These are phyloP conservation scores for Protomyctophum bolini DNA, from an alignment of 2,113 vertebrate genomes.

Conservation along the genomic window DNA sequence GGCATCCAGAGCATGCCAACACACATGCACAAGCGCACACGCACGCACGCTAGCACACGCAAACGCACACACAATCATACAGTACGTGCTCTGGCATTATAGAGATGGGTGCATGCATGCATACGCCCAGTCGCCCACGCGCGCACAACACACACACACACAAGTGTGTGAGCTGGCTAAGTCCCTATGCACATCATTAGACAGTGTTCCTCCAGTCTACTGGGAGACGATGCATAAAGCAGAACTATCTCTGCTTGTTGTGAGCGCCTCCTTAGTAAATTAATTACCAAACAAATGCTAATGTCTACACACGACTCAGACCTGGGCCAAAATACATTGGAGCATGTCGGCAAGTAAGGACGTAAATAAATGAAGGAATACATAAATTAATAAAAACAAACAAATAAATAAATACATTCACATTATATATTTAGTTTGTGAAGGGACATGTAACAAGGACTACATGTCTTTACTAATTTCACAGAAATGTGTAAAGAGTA, in stretches of 20 bases:
- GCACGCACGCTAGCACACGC: background rate
- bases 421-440: too few species aligned
- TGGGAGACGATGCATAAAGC: conserved; percentile 50
- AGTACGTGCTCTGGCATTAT: conserved; percentile 36
- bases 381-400: too few species aligned
- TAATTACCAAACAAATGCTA: conserved; percentile 51
- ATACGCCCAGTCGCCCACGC: background rate
- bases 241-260: conserved; percentile 44
- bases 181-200: conserved; percentile 59
- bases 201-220: conserved; percentile 44
- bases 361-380: too few species aligned
- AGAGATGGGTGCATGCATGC: conserved; percentile 5
- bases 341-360: background rate
- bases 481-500: too few species aligned
- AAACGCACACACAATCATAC: background rate
- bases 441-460: too few species aligned
- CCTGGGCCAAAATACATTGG: conserved; percentile 50
- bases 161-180: conserved; percentile 22
- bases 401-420: too few species aligned
- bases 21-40: conserved; percentile 17
- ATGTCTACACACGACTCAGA: conserved; percentile 38
- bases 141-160: background rate
- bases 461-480: too few species aligned
- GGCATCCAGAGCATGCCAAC: conserved; percentile 67
- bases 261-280: conserved; percentile 37